Evolutionary conservation across 1,140 invertebrate genomes (phyloP), one percentile per base, ranked within the genome.

Genomic region (Nasonia giraulti): DNA sequence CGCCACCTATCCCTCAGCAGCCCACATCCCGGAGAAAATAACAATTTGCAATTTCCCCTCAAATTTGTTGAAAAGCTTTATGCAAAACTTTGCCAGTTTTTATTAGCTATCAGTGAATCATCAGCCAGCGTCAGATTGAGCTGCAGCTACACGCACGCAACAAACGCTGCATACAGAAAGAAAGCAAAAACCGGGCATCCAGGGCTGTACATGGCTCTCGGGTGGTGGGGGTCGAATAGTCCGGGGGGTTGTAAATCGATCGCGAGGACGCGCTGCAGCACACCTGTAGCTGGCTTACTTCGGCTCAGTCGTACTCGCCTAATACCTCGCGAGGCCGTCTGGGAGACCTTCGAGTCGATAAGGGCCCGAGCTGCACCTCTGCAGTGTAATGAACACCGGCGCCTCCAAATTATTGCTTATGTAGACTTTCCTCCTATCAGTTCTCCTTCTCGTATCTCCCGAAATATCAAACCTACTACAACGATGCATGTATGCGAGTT

Each of bases 261-360:
- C n/a, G 55, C 77, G 20, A 68, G 71, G 78, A 74, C 71, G 68
- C 62, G 55, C 20, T 62, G 55, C 6, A 20, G 17, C 31, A 17
- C 79, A 81, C 79, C 73, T 73, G 77, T 47, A 68, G 76, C 76
- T 44, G 27, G 40, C 27, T 79, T 76, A 71, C 27, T 77, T 23
- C 80, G 31, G 80, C 23, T 66, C 66, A 69, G 55, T 80, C 87
- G 82, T 91, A 87, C 37, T 88, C 89, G 90, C 91, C 91, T 91
- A 87, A 86, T 91, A 91, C 87, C 68, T 68, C 37, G 80, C 75
- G 76, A 86, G 83, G 71, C 69, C 44, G 62, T 83, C 85, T 79
- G 84, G 33, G 82, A 73, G 86, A 83, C 79, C 82, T 85, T 84
- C 74, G 68, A 87, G 82, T 87, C 80, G 80, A 89, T 89, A 87